These are phyloP conservation scores for Patella pellucida DNA, from an alignment of 2,888 invertebrate genomes.

Conservation along the genomic window DNA sequence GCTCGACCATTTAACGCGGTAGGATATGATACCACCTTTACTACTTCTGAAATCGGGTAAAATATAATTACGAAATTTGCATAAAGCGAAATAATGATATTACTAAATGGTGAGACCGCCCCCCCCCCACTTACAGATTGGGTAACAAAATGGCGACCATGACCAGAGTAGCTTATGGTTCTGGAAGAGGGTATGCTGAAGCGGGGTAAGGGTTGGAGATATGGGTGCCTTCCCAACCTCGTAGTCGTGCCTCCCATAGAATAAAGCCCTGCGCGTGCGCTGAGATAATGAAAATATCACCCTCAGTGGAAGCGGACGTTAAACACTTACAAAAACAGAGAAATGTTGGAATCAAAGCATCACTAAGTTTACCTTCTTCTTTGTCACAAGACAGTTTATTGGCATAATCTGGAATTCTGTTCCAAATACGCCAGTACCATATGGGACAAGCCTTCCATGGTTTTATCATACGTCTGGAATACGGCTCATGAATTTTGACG, in stretches of 20 bases:
- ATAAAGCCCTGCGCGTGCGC: too few species aligned
- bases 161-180: too few species aligned
- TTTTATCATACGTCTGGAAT: slow-evolving; percentile 44
- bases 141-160: too few species aligned
- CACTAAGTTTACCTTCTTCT: slow-evolving; percentile 42
- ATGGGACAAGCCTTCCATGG: slow-evolving; percentile 37
- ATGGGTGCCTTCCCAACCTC: neutral
- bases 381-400: slow-evolving; percentile 37
- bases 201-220: neutral
- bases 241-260: too few species aligned
- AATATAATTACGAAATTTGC: too few species aligned
- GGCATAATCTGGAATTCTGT: slow-evolving; percentile 28
- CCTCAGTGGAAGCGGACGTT: neutral
- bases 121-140: too few species aligned
- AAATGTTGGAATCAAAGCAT: neutral
- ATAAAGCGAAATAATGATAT: too few species aligned
- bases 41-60: neutral
- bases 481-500: slow-evolving; percentile 41
- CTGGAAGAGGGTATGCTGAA: neutral
- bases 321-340: neutral
- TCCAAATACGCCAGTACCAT: slow-evolving; percentile 44
- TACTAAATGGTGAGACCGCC: too few species aligned
- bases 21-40: slow-evolving; percentile 50
- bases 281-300: too few species aligned
- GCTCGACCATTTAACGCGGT: slow-evolving; percentile 49